Percentiles rank a stretch among this genome's conserved stretches.
These are phyloP conservation scores for Umimayanthus kanabou DNA, from an alignment of 92 coral and sea anemone species.

Conservation along the genomic window DNA sequence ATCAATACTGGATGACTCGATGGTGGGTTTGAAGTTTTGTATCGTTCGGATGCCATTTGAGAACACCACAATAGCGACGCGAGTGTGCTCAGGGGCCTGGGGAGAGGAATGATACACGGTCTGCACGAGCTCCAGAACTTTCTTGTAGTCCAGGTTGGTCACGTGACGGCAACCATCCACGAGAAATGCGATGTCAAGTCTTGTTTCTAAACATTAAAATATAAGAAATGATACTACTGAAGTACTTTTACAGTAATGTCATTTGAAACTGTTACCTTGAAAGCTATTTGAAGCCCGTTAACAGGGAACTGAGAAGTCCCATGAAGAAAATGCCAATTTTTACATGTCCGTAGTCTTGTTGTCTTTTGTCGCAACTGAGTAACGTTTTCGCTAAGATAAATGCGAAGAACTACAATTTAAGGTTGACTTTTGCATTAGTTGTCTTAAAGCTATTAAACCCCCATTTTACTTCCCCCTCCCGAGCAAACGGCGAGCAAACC, in stretches of 20 bases:
- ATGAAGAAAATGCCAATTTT: too few species aligned
- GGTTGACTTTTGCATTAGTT: too few species aligned
- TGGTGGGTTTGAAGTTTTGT: conserved; percentile 48
- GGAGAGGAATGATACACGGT: conserved; percentile 58
- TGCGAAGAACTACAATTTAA: too few species aligned
- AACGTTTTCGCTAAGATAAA: too few species aligned
- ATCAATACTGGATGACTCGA: conserved; percentile 37
- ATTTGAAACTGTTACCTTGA: not conserved
- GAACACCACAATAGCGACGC: conserved; percentile 60
- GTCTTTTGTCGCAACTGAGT: too few species aligned
- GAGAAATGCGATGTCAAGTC: conserved; percentile 64
- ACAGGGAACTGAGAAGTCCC: too few species aligned
- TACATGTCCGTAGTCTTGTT: too few species aligned
- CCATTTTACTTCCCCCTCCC: too few species aligned
- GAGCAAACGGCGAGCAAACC: too few species aligned
- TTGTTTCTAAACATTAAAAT: conserved; percentile 46
- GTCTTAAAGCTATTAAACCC: too few species aligned
- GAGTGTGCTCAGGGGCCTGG: conserved; percentile 46
- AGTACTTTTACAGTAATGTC: not conserved
- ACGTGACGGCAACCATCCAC: conserved; percentile 68
- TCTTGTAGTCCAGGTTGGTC: conserved; percentile 56
- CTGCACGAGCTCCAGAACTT: conserved; percentile 54
- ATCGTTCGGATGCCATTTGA: conserved; percentile 59
- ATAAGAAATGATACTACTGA: not conserved
- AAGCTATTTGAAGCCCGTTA: too few species aligned